phyloP scores from a whole-genome alignment of 2,888 invertebrate species.

The Danaus chrysippus region DNA sequence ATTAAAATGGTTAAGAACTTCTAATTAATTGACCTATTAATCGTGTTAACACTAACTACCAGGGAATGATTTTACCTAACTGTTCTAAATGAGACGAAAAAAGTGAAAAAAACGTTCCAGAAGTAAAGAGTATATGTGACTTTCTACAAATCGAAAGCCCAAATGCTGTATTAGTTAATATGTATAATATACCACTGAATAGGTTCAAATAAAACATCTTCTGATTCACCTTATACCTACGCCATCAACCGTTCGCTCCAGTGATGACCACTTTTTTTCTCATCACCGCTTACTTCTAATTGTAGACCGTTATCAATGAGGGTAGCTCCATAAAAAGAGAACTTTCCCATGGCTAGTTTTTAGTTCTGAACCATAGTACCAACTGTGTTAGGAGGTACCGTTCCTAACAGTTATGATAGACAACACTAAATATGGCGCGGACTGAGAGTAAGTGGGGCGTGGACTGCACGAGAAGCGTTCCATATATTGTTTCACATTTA shows the following conservation, averaged over 20 bases:
- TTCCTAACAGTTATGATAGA: conserved; percentile 32
- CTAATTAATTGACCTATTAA: too few relatives aligned
- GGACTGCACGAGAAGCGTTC: conserved; percentile 18
- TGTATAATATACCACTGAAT: not conserved
- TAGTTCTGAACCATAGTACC: conserved; percentile 41
- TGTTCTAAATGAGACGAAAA: too few relatives aligned
- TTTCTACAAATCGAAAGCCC: not conserved
- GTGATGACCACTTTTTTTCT: conserved; percentile 26
- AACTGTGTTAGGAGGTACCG: conserved; percentile 32
- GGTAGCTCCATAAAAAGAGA: conserved; percentile 45
- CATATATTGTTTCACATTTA: not conserved
- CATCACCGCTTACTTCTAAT: conserved; percentile 39
- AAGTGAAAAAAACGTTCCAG: too few relatives aligned
- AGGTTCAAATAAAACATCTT: not conserved
- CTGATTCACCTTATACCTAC: not conserved
- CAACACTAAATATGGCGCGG: conserved; percentile 25
- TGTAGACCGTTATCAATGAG: conserved; percentile 53
- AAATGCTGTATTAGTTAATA: not conserved
- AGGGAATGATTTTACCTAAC: too few relatives aligned
- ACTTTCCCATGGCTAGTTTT: conserved; percentile 39
- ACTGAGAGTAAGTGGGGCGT: conserved; percentile 30
- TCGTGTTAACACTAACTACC: too few relatives aligned
- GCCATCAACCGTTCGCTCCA: conserved; percentile 18
- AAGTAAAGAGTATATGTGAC: too few relatives aligned
- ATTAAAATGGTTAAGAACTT: too few relatives aligned